These are phyloP conservation scores for Brachyalestes nurse DNA, from an alignment of 2,797 vertebrate species.

Conservation along the genomic window DNA sequence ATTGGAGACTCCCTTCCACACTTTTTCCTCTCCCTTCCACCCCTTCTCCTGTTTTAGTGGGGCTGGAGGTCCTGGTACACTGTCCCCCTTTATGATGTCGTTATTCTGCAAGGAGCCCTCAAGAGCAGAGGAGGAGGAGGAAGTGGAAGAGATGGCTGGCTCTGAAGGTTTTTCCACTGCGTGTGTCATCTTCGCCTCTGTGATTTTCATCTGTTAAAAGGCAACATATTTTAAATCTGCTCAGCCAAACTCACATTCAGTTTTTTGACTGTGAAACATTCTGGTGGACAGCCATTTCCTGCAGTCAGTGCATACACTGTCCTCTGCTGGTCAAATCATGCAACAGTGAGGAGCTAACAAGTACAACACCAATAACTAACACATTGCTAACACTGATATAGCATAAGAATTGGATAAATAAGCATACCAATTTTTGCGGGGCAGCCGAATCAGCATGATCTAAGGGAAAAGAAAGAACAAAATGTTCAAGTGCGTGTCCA, in stretches of 20 bases:
- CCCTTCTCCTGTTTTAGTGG: slow-evolving; percentile 32
- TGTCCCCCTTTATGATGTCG: slow-evolving; percentile 31
- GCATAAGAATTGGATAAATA: neutral
- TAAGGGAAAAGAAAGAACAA: slow-evolving; percentile 24
- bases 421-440: slow-evolving; percentile 48
- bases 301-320: slow-evolving; percentile 21
- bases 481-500: neutral
- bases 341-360: slow-evolving; percentile 1
- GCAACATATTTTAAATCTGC: neutral
- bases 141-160: slow-evolving; percentile 26
- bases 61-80: slow-evolving; percentile 37
- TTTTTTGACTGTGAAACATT: neutral
- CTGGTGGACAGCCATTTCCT: neutral
- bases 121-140: slow-evolving; percentile 18
- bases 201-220: slow-evolving; percentile 60
- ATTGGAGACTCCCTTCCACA: slow-evolving; percentile 36
- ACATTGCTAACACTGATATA: slow-evolving; percentile 5
- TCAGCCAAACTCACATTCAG: neutral
- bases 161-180: slow-evolving; percentile 42
- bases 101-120: slow-evolving; percentile 11
- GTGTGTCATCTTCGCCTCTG: slow-evolving; percentile 70
- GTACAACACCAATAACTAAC: neutral
- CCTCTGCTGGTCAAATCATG: slow-evolving; percentile 34
- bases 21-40: slow-evolving; percentile 39
- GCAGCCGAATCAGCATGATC: slow-evolving; percentile 44